Percentiles rank a stretch among this genome's conserved stretches.
Conservation (phyloP, 2,888 invertebrate species). For the Drosophila basisetae region DNA sequence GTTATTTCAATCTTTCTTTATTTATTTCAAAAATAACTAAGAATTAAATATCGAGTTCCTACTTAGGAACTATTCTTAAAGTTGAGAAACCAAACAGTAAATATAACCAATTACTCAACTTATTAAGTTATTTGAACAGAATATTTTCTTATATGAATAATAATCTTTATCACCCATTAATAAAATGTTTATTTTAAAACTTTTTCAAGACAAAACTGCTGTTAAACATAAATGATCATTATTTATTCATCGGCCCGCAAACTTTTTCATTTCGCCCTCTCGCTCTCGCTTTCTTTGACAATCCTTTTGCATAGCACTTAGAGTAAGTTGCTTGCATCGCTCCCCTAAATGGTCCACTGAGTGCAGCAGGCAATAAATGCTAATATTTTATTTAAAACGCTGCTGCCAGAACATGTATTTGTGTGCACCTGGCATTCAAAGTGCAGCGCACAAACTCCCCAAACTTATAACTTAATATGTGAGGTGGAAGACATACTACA, state of each 20-base stretch:
- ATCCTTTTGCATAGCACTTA: slow-evolving; percentile 49
- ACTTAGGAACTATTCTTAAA: neutral
- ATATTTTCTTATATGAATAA: neutral
- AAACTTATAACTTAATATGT: slow-evolving; percentile 1
- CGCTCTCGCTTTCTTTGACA: neutral
- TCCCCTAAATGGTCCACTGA: slow-evolving; percentile 57
- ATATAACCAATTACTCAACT: neutral
- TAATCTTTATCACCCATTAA: neutral
- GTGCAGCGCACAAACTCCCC: neutral
- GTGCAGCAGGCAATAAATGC: slow-evolving; percentile 74
- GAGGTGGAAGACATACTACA: neutral
- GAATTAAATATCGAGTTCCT: neutral
- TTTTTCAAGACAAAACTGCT: slow-evolving; percentile 1
- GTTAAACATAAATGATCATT: neutral
- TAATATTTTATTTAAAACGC: slow-evolving; percentile 73
- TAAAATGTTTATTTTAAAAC: neutral
- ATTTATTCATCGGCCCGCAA: neutral
- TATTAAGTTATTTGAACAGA: neutral
- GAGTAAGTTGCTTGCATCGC: slow-evolving; percentile 27
- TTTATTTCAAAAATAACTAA: neutral
- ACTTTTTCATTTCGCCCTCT: neutral
- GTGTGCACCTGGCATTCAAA: slow-evolving; percentile 29
- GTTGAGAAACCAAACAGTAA: neutral
- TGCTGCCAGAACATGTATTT: slow-evolving; percentile 48
- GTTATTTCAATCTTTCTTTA: neutral